Base-by-base conservation (phyloP, 1,140 invertebrate genomes). In the Apocrypta bakeri region DNA sequence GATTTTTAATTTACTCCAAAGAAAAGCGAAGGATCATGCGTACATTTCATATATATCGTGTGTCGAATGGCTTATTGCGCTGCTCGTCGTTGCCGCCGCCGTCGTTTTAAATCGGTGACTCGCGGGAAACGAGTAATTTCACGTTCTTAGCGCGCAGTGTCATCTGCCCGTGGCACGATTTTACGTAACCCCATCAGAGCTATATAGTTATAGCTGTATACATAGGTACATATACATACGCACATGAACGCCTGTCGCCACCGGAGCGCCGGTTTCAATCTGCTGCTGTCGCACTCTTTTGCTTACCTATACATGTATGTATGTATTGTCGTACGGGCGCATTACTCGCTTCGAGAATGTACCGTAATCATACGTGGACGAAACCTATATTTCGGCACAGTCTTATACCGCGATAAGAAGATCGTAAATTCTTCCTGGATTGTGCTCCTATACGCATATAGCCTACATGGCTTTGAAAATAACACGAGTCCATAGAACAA, bases 61-160 rank as follows among this genome's bases (percentile, higher is more conserved):
- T 17, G 21, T 56, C 48, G 48, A 56, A 56, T 56, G 48, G 21
- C 27, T 66, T 27, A 29, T 66, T 25, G 25, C 25, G n/a, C 8
- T 66, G 63, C 25, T 9, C 27, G 3, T 61, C 2, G 56, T 24
- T 6, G 2, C 7, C 25, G 29, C n/a, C 64, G 48, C 29, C 33
- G 56, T 68, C 80, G 63, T 75, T 83, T 81, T 79, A 79, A 84
- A 83, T 68, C 63, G 81, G 37, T 84, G 85, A 84, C 81, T 85
- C 69, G 83, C 79, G 77, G 83, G 80, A 85, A 83, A 85, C 48
- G 75, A 40, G 73, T 85, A 85, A 85, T 85, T 83, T 83, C 48
- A 82, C 48, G 79, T 79, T 85, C 69, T 82, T 80, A 84, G 61
- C 79, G 64, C 75, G 79, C 48, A 56, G 72, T 83, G 83, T 84